Base-by-base conservation (phyloP, 2,113 vertebrate species). In the Malurus alboscapulatus region DNA sequence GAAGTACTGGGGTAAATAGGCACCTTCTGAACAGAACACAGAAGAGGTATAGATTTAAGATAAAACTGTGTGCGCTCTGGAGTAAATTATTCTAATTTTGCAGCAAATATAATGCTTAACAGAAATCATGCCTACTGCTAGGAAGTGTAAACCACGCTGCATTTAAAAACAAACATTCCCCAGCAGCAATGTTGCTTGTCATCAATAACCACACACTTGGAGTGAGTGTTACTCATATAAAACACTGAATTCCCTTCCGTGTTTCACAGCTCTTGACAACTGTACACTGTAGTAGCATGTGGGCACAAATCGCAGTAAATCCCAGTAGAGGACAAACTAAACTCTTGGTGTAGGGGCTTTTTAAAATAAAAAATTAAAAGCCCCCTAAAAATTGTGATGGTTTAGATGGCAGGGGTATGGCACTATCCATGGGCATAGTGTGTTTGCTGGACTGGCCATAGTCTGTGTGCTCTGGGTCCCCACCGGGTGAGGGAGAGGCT, bases 401-500 rank as follows among this genome's bases (percentile, higher is more conserved):
- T 42, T 66, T 81, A 12, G 9, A 36, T 84, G 68, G 59, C 42
- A 73, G 27, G 38, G 24, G 5, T 51, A 8, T 24, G 24, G 24
- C 11, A 24, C 5, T 5, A 17, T 42, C 55, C 45, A 25, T 42
- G 38, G 38, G 14, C 19, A 15, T 0, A 1, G 32, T 24, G 53
- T 55, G 7, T 71, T 63, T 34, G 13, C 16, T 22, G 62, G 22
- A 7, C 24, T 40, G 36, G 14, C 19, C 32, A 3, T 2, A 0
- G 25, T 22, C 29, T 26, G 20, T 36, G 54, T 24, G 22, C 32
- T 71, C 29, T 30, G 25, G 21, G 47, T 34, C n/a, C 48, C 6
- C 2, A 1, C 2, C 0, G 3, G 50, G 27, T 1, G 1, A 1
- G 1, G 38, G 22, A 71, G 29, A 25, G 47, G 47, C 40, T 80